A percentile compares a stretch with the other conserved stretches of the same genome.
Evolutionary conservation across 1,140 invertebrate genomes (phyloP).

Genomic region (Drosophila nigrodunni): DNA sequence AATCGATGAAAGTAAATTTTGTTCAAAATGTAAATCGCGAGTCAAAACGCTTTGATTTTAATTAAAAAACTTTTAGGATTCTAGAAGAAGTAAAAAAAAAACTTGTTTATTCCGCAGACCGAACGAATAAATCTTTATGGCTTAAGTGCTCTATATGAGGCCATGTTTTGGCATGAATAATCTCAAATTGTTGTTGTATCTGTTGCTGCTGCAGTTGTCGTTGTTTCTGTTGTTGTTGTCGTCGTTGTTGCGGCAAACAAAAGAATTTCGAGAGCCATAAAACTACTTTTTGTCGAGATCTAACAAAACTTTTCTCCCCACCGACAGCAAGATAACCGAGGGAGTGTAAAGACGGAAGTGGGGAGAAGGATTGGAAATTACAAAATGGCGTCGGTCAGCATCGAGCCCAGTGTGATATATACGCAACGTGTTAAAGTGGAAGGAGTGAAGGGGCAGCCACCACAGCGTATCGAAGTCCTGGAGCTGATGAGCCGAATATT

Average conservation of each 20-base stretch:
- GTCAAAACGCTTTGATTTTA: slow-evolving; percentile 50
- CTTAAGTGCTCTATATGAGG: slow-evolving; percentile 56
- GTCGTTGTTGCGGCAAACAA: slow-evolving; percentile 15
- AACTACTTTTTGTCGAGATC: slow-evolving; percentile 61
- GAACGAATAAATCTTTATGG: slow-evolving; percentile 77
- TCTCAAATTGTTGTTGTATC: background rate
- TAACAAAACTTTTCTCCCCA: slow-evolving; percentile 1
- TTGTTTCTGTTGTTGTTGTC: background rate
- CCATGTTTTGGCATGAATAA: slow-evolving; percentile 6
- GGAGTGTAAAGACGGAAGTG: background rate
- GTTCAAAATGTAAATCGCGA: background rate
- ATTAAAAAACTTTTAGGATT: slow-evolving; percentile 68
- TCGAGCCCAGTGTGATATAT: slow-evolving; percentile 71
- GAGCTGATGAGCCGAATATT: slow-evolving; percentile 46
- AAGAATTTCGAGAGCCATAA: slow-evolving; percentile 63
- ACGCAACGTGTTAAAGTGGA: slow-evolving; percentile 2
- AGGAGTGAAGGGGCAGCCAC: slow-evolving; percentile 28
- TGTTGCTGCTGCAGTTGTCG: background rate
- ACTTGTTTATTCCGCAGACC: slow-evolving; percentile 57
- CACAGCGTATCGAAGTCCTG: slow-evolving; percentile 60
- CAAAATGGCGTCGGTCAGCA: slow-evolving; percentile 55
- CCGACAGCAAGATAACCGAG: slow-evolving; percentile 1
- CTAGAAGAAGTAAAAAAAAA: slow-evolving; percentile 16
- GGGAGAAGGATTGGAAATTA: slow-evolving; percentile 9
- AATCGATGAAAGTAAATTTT: slow-evolving; percentile 25